Percentiles rank a stretch among this genome's conserved stretches.
phyloP scores from a whole-genome alignment of 2,797 vertebrate genomes.

The Arctocebus calabarensis region DNA sequence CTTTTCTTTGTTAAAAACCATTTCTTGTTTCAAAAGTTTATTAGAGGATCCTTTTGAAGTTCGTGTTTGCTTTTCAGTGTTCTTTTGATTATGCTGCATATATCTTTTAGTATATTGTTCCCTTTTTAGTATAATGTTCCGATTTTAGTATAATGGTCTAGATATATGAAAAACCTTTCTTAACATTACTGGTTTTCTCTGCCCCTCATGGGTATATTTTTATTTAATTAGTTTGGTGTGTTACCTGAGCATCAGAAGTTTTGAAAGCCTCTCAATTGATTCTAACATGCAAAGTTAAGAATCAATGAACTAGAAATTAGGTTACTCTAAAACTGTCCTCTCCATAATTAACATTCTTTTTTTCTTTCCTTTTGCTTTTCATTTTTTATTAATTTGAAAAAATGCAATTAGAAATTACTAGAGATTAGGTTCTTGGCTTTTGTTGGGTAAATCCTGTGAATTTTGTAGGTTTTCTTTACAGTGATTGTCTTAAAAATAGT shows the following conservation, averaged over 20 bases:
- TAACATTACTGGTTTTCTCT: neutral
- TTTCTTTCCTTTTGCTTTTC: neutral
- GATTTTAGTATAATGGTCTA: neutral
- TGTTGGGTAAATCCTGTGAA: neutral
- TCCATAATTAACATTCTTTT: neutral
- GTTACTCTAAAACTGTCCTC: constrained; percentile 29
- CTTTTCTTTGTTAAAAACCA: neutral
- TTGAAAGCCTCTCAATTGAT: neutral
- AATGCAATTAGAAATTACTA: constrained; percentile 4
- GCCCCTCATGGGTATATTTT: neutral
- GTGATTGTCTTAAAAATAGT: constrained; percentile 1
- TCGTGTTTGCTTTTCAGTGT: neutral
- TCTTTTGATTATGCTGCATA: neutral
- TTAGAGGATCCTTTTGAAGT: constrained; percentile 15
- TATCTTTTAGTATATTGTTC: neutral
- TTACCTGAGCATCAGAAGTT: neutral
- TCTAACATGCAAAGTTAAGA: neutral
- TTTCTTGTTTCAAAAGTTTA: neutral
- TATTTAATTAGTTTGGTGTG: neutral
- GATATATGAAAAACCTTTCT: neutral
- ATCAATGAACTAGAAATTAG: neutral
- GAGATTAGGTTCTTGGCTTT: constrained; percentile 6
- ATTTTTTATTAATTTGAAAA: constrained; percentile 29
- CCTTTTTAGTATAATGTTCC: neutral
- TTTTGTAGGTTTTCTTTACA: constrained; percentile 10